Conservation (phyloP, 2,113 vertebrate species). For the Anser brachyrhynchus region DNA sequence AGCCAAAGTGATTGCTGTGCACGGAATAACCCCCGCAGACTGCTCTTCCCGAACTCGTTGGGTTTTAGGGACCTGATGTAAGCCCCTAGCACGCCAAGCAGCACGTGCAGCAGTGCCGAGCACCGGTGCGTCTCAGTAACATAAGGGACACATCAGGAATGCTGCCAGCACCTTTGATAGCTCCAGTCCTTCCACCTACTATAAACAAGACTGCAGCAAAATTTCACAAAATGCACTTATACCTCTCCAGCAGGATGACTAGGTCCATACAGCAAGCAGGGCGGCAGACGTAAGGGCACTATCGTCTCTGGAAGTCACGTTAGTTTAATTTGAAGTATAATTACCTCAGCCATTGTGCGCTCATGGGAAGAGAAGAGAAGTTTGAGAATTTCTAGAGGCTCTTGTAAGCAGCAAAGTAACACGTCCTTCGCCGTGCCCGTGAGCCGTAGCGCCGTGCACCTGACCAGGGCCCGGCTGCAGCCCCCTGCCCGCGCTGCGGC, state of each 20-base stretch:
- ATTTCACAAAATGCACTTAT: not conserved
- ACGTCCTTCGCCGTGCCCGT: fast-evolving
- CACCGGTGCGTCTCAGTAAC: no score
- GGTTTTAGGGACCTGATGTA: no score
- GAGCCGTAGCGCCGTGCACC: not conserved
- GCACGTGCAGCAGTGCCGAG: not conserved
- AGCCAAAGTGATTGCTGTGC: fast-evolving
- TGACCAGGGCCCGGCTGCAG: not conserved
- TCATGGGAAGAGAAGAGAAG: not conserved
- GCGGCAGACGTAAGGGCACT: fast-evolving
- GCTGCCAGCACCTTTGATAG: not conserved
- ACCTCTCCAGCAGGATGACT: not conserved
- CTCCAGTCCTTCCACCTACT: not conserved
- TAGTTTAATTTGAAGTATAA: no score
- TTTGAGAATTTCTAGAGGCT: not conserved
- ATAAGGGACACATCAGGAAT: not conserved
- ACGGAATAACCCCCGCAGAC: fast-evolving
- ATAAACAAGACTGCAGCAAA: not conserved
- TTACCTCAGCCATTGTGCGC: fast-evolving
- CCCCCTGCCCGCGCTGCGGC: not conserved
- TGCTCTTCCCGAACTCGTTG: not conserved
- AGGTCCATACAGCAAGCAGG: not conserved
- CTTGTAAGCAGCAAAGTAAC: not conserved
- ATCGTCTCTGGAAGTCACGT: not conserved
- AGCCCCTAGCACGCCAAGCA: not conserved